Base-by-base conservation (phyloP, 2,888 invertebrate species). In the Drosophila bunnanda region DNA sequence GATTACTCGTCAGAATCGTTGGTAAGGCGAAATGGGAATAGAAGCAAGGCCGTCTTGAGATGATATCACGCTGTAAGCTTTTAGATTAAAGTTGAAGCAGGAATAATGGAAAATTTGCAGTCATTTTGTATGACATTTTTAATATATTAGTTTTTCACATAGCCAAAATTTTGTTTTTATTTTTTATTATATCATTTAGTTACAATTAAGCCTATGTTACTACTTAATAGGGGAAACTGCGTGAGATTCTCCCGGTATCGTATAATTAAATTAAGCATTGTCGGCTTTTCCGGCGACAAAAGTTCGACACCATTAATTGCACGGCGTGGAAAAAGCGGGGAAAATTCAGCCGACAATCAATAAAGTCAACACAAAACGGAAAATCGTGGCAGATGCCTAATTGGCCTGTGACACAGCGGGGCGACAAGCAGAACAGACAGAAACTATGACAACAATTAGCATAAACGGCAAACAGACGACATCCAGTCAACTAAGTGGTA, bases 401-500 rank as follows among this genome's bases (percentile, higher is more conserved):
- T 76, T 75, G 55, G 38, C 36, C 55, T 38, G 39, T 43, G 62
- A 25, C 57, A 50, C 36, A 48, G 41, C 46, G 30, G 43, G 30
- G 43, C 22, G n/a, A 15, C 10, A 20, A n/a, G 15, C 43, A 22
- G n/a, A 30, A 30, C 8, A 2, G 30, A 41, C 34, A 59, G 44
- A 39, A 75, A 58, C 62, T 44, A 76, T 55, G 56, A 55, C 64
- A 64, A 52, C 59, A 52, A 76, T 76, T 71, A 75, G 62, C 64
- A 56, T 70, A 58, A 43, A 56, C 39, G 52, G 20, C 56, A 34
- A 36, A 32, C 48, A 38, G 52, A 22, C 50, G 32, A 32, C 50
- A 52, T 9, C 22, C 25, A 22, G 52, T 17, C 38, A 13, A 4
- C 39, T 30, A 46, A 25, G 12, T 54, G 55, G 55, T 25, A 28